A percentile compares a stretch with the other conserved stretches of the same genome.
Conservation (phyloP, 2,113 vertebrate genomes). For the Hoplias malabaricus region DNA sequence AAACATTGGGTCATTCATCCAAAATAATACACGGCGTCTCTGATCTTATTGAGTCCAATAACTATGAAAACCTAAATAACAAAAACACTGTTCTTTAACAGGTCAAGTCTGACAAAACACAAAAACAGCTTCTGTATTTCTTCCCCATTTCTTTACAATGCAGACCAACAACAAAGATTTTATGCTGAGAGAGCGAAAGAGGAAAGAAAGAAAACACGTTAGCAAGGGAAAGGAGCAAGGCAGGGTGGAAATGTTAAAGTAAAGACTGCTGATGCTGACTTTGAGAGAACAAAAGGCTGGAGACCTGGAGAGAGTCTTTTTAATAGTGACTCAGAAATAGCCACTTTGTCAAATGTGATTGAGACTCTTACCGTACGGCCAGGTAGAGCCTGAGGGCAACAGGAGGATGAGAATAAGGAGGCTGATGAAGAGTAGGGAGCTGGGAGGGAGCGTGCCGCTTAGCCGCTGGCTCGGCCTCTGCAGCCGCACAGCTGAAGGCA, state of each 20-base stretch:
- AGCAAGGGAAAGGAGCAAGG: background rate
- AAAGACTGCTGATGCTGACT: slow-evolving; percentile 1
- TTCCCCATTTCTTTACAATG: background rate
- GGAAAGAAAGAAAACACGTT: slow-evolving; percentile 37
- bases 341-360: background rate
- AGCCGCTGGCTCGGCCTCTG: slow-evolving; percentile 58
- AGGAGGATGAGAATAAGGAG: slow-evolving; percentile 64
- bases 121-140: background rate
- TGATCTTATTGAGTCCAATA: background rate
- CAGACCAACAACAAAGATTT: background rate
- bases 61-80: background rate
- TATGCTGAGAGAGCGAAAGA: slow-evolving; percentile 60
- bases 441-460: slow-evolving; percentile 56
- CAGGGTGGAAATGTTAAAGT: background rate
- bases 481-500: slow-evolving; percentile 69
- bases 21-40: background rate
- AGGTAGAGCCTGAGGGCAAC: slow-evolving; percentile 62
- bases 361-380: slow-evolving; percentile 73
- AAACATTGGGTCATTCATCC: background rate
- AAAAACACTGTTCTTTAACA: background rate
- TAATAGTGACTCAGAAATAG: background rate
- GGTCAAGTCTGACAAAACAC: background rate
- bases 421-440: slow-evolving; percentile 60
- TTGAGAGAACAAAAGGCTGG: slow-evolving; percentile 40
- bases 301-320: slow-evolving; percentile 27